Evolutionary conservation across 2,113 vertebrate genomes (phyloP).

Genomic region (Notothenia rossii): DNA sequence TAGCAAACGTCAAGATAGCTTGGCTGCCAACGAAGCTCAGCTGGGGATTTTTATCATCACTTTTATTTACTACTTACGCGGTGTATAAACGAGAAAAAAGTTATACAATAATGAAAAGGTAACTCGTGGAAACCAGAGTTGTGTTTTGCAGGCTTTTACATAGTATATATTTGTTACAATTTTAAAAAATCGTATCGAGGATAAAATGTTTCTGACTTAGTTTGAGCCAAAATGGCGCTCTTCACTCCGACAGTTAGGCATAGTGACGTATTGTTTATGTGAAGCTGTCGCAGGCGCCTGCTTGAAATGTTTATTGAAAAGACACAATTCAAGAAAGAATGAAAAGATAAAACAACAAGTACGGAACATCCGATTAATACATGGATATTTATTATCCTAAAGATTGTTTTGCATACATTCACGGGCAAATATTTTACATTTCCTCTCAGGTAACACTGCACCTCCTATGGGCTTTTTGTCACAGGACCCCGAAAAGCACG

Average conservation of each 20-base stretch:
- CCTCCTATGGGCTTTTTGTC: not conserved
- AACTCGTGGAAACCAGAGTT: constrained; percentile 5
- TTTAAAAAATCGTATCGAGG: constrained; percentile 23
- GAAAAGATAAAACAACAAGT: rapidly evolving
- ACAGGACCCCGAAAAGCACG: constrained; percentile 67
- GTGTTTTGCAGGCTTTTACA: not conserved
- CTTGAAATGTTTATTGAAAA: constrained; percentile 3
- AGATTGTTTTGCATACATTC: rapidly evolving
- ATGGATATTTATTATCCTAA: rapidly evolving
- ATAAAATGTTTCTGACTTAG: constrained; percentile 76
- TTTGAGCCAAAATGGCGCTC: constrained; percentile 89
- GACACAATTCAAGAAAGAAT: rapidly evolving
- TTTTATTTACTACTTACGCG: not conserved
- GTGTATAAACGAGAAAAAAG: constrained; percentile 8
- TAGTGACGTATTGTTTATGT: constrained; percentile 54
- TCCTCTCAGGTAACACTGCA: not conserved
- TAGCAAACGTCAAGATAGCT: constrained; percentile 35
- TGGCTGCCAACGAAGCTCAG: constrained; percentile 28
- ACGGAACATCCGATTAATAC: rapidly evolving
- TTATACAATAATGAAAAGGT: not conserved
- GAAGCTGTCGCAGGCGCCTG: constrained; percentile 56
- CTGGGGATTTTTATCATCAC: constrained; percentile 27
- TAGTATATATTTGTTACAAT: not conserved
- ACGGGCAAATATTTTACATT: not conserved
- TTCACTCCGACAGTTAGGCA: constrained; percentile 8